Base-by-base conservation (phyloP, 37 sponge, comb jelly and placozoan genomes). In the Spongilla lacustris region DNA sequence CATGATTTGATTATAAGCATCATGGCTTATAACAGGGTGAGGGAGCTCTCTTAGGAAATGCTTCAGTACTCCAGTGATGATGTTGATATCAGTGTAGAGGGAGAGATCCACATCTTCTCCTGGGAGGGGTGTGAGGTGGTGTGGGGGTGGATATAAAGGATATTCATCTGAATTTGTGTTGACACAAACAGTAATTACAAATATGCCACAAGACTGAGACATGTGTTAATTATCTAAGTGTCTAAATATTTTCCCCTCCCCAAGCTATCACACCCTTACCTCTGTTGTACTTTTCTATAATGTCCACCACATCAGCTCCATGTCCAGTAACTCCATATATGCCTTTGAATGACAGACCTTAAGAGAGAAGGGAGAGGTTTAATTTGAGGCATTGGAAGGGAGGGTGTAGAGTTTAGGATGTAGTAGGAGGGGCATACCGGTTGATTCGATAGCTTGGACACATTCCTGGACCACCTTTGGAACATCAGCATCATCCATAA, bases 41-140 rank as follows among this genome's bases (percentile, higher is more conserved):
- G 94, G 94, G 24, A 94, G 83, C 29, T 88, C 91, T 46, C 94
- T 84, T n/a, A 94, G 75, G 73, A 79, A 94, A 30, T 88, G 86
- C 67, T 94, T 94, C 19, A 94, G 36, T 2, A 76, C 85, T 80
- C 91, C 89, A 50, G 91, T 90, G 31, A 94, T 50, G 17, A 87
- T 48, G 71, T 85, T 84, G 22, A 90, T 37, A 38, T 90, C 94
- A 23, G 14, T 0, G 33, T 82, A 80, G 32, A 84, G 80, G 35
- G 83, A 83, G 8, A 90, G 71, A 48, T 89, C 87, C 75, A 84
- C 69, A 2, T 68, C 22, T 4, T 89, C 83, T 26, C 91, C 93
- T 93, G 71, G n/a, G n/a, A n/a, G 3, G 81, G 22, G 34, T 33
- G 46, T 46, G 46, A 8, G 4, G 8, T 46, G 8, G 8, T 8